phyloP scores from a whole-genome alignment of 2,888 invertebrate genomes.

The Miltochrista miniata region DNA sequence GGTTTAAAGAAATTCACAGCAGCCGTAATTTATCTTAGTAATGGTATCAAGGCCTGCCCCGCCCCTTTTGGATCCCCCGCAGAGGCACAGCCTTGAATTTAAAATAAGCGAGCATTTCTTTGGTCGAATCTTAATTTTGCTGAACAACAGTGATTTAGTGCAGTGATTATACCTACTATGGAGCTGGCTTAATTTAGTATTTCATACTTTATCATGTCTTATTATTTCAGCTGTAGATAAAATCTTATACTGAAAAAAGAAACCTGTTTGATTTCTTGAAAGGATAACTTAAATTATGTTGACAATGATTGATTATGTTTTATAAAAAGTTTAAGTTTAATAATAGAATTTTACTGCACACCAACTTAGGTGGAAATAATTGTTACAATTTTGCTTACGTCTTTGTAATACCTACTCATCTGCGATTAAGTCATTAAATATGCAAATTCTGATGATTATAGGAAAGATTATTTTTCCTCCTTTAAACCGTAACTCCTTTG shows the following conservation, averaged over 20 bases:
- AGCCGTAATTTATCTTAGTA: conserved; percentile 74
- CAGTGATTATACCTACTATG: conserved; percentile 38
- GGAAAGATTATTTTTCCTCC: too few species aligned
- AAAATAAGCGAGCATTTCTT: conserved; percentile 61
- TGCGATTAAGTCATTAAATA: too few species aligned
- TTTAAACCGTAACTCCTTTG: too few species aligned
- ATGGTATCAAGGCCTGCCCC: conserved; percentile 63
- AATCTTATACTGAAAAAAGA: background rate
- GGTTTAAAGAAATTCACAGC: conserved; percentile 52
- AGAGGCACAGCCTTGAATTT: conserved; percentile 58
- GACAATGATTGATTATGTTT: too few species aligned
- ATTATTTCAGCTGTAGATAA: background rate
- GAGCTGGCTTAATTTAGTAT: conserved; percentile 4
- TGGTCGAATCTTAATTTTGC: conserved; percentile 59
- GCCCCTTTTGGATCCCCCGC: conserved; percentile 73
- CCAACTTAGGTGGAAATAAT: too few species aligned
- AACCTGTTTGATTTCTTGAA: background rate
- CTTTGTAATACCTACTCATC: too few species aligned
- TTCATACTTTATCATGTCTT: conserved; percentile 1
- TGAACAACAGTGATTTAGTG: conserved; percentile 69
- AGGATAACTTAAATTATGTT: too few species aligned
- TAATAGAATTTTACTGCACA: too few species aligned
- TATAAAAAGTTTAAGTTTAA: too few species aligned
- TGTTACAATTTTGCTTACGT: too few species aligned
- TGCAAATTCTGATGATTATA: too few species aligned